Base-by-base conservation (phyloP, 1,140 invertebrate genomes). In the Cherax destructor region DNA sequence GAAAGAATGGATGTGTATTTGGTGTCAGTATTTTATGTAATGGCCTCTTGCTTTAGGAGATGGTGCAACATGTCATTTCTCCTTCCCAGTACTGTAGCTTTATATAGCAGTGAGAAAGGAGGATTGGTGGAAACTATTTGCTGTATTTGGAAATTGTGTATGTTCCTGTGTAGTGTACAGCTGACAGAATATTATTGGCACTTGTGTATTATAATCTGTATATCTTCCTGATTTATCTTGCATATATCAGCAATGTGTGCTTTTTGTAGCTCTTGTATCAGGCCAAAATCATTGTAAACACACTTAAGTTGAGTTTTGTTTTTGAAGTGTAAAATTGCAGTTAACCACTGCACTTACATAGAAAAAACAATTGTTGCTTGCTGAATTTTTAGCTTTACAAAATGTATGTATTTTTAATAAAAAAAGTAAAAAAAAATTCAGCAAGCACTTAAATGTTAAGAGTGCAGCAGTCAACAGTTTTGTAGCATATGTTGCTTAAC, bases 161-260 rank as follows among this genome's bases (percentile, higher is more conserved):
- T 85, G 83, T 85, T 85, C 83, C 83, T 74, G 83, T 85, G 83
- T 85, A 74, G 83, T 85, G 83, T 85, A 74, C 61, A 85, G 83
- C 83, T 72, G 65, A 59, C 50, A 74, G 21, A 74, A 85, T 85
- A 50, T 74, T 85, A 85, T 85, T 74, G 59, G 69, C 49, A 50
- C 49, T 69, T 72, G 61, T 85, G 83, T 85, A 72, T 69, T 72
- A 72, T 85, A 69, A 49, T 85, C 24, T 18, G n/a, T 50, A 72
- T 74, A 72, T 69, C 72, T 84, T 84, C 52, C 65, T 84, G 30
- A 72, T 76, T 76, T 85, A 7, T 50, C 50, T 49, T 72, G 83
- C 50, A 85, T 85, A 74, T 30, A 69, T 85, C 21, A 47, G 69
- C 47, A 72, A 24, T 74, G 69, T 85, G 61, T 72, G 50, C 79